These are phyloP conservation scores for Diaprepes abbreviatus DNA, from an alignment of 2,888 invertebrate species.

Conservation along the genomic window DNA sequence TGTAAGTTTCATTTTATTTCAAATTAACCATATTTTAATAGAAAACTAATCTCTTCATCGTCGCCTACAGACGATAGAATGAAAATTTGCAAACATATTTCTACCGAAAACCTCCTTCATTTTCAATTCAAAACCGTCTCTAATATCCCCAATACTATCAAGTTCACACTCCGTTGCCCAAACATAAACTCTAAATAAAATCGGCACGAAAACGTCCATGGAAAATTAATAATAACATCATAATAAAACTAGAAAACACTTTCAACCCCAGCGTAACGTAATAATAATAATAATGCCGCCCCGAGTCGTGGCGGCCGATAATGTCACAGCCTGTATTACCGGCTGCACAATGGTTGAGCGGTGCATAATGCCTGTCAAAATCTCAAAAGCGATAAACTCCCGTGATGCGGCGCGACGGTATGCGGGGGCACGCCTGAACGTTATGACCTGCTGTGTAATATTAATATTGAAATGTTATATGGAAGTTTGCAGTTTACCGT, in stretches of 20 bases:
- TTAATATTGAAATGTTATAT: slow-evolving; percentile 1
- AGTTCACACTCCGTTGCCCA: slow-evolving; percentile 7
- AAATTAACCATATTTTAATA: no score
- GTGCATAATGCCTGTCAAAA: slow-evolving; percentile 20
- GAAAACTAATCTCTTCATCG: no score
- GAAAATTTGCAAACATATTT: no score
- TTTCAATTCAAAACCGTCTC: no score
- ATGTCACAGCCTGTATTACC: slow-evolving; percentile 23
- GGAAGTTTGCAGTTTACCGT: not conserved
- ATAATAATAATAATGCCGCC: slow-evolving; percentile 15
- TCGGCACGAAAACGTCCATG: slow-evolving; percentile 4
- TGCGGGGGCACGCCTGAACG: slow-evolving; percentile 12
- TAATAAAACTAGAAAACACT: slow-evolving; percentile 29
- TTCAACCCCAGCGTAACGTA: slow-evolving; percentile 6
- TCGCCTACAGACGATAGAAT: no score
- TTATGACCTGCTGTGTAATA: slow-evolving; percentile 10
- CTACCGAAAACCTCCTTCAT: no score
- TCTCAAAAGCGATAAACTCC: slow-evolving; percentile 18
- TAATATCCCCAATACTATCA: slow-evolving; percentile 7
- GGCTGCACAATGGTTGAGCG: slow-evolving; percentile 22
- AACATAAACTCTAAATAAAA: slow-evolving; percentile 21
- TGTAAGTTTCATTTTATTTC: no score
- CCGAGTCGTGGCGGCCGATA: slow-evolving; percentile 11
- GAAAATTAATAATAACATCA: slow-evolving; percentile 15
- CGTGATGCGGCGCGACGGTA: slow-evolving; percentile 1